Evolutionary conservation across 1,140 invertebrate genomes (phyloP).

Genomic region (Hyles euphorbiae): DNA sequence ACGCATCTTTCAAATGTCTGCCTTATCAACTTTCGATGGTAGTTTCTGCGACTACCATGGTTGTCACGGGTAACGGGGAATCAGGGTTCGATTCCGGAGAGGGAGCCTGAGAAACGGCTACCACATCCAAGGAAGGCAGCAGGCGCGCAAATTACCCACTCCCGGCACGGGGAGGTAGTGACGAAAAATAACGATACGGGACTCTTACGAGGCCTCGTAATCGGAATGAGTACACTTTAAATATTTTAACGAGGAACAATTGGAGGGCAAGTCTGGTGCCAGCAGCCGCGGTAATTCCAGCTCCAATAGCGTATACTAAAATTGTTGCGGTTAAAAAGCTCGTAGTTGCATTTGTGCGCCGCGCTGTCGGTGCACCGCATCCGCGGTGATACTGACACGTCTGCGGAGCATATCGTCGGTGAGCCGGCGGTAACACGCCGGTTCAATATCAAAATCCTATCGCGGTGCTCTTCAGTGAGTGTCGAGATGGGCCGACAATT

Average conservation of each 20-base stretch:
- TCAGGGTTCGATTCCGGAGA: constrained; percentile 83
- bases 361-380: too few species aligned
- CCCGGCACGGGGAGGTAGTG: constrained; percentile 86
- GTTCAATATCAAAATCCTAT: constrained; percentile 70
- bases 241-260: constrained; percentile 78
- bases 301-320: constrained; percentile 93
- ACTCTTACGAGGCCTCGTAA: constrained; percentile 87
- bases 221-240: constrained; percentile 91
- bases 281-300: constrained; percentile 94
- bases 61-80: constrained; percentile 87
- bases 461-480: constrained; percentile 79
- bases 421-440: constrained; percentile 53
- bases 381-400: constrained; percentile 71
- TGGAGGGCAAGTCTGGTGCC: constrained; percentile 91
- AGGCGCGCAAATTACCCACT: constrained; percentile 93
- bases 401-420: constrained; percentile 66
- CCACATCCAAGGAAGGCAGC: constrained; percentile 95
- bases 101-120: constrained; percentile 94
- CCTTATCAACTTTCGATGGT: constrained; percentile 92
- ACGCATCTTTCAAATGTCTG: constrained; percentile 91
- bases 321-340: constrained; percentile 80
- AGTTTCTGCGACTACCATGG: constrained; percentile 86
- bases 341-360: too few species aligned
- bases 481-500: constrained; percentile 80
- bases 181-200: constrained; percentile 92